Evolutionary conservation across 2,113 vertebrate genomes (phyloP), one percentile per base, ranked within the genome.

Genomic region (Lampris megalopsis): DNA sequence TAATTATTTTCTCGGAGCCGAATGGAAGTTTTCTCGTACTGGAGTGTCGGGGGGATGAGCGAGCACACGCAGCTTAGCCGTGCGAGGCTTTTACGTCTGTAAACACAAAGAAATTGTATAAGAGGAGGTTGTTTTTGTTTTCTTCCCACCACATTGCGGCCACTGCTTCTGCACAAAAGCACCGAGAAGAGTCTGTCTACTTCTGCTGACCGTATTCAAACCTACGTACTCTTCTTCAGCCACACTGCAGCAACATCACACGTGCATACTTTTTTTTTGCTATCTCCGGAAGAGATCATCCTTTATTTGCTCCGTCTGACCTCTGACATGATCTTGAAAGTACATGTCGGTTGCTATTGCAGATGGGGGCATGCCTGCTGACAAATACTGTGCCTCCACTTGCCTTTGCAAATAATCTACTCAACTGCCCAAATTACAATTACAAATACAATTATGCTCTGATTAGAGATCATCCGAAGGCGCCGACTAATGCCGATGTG

Each of bases 371-470:
- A 53, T 53, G 11, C 50, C 3, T 13, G 3, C n/a, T 10, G 11
- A 53, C 3, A 13, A 3, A 11, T n/a, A 53, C n/a, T 1, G 3
- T 13, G 2, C 40, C 3, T 63, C 24, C 47, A 42, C 42, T 63
- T 63, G 42, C 24, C 42, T 11, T 2, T 38, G 36, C 57, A 40
- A 10, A 10, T 38, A 59, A 48, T 72, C 2, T 38, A 11, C 6
- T 53, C 9, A 3, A 36, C 24, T n/a, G 36, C 43, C 9, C 52
- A 64, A 77, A 80, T 78, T 42, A 6, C 52, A 84, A 81, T 79
- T 71, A 38, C 45, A 69, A 49, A 42, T 10, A 57, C 65, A 47
- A 71, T 73, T 9, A 24, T 40, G 24, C 56, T 58, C 36, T 58
- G 24, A 36, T 36, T 5, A 5, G 40, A 62, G 6, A 13, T 45